A percentile compares a stretch with the other conserved stretches of the same genome.
Conservation (phyloP, 2,797 vertebrate genomes). For the Squalus acanthias region DNA sequence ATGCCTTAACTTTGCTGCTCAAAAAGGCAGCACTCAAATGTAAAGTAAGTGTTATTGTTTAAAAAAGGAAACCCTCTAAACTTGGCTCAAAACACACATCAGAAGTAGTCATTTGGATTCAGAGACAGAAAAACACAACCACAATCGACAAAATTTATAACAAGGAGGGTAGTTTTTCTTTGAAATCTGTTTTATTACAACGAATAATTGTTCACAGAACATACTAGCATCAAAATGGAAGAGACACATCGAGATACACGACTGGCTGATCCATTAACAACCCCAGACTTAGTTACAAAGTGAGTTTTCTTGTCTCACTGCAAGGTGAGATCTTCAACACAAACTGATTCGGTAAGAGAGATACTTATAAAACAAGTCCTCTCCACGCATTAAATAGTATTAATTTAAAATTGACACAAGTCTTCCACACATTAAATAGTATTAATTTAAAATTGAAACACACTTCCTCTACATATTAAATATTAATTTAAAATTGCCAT, state of each 20-base stretch:
- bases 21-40: no score
- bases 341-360: background rate
- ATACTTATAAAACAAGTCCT: background rate
- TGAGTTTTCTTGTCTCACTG: background rate
- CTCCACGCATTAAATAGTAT: background rate
- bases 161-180: background rate
- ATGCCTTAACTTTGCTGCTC: no score
- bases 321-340: background rate
- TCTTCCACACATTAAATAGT: background rate
- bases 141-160: background rate
- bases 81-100: no score
- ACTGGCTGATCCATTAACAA: background rate
- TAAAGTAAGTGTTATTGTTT: no score
- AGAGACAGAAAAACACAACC: no score
- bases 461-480: no score
- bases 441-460: background rate
- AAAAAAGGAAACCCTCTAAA: no score
- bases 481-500: background rate
- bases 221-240: background rate
- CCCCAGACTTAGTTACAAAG: background rate
- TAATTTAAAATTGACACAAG: background rate
- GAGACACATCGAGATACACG: background rate
- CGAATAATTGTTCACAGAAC: constrained; percentile 25
- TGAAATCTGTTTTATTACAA: background rate
- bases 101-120: no score